Evolutionary conservation across 2,797 vertebrate species (phyloP), one percentile per base, ranked within the genome.

Genomic region (Acrossocheilus fasciatus): DNA sequence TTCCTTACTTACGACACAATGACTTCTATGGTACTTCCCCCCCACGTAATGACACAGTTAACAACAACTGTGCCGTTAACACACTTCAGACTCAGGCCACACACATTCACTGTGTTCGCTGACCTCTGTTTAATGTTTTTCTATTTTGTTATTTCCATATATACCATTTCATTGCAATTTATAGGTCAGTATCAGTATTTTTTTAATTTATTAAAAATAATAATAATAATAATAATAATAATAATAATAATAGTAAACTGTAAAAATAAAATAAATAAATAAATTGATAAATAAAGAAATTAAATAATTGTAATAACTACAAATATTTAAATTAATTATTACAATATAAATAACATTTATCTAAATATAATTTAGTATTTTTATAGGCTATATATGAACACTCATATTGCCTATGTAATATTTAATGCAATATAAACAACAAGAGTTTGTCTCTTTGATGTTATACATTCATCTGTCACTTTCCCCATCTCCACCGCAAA

Each of bases 41-140:
- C 43, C 62, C 78, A 2, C 39, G 1, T 7, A 81, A 64, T 45
- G 59, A 81, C 26, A 1, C 4, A 6, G 3, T 62, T 26, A 43
- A 23, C 26, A 81, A 47, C 59, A 68, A 68, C 43, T 81, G 59
- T 12, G n/a, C 6, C 5, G 17, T 66, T 50, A 47, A 81, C 62
- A 81, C 78, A 81, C 59, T 68, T 81, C 62, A 81, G 59, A 68
- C 41, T 68, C 62, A 50, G 62, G 26, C 78, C 78, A 81, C 78
- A 81, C 78, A 64, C 77, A 68, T 68, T 50, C 26, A 50, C 20
- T 23, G 30, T 12, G 52, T 59, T 30, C 4, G 0, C 26, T 45
- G 77, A 79, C 77, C n/a, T 30, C n/a, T 34, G 41, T 18, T 80
- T 17, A 34, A 34, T 18, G 4, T 14, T 47, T 66, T 45, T 36